Evolutionary conservation across 1,140 invertebrate species (phyloP), one percentile per base, ranked within the genome.

Genomic region (Ruditapes philippinarum): DNA sequence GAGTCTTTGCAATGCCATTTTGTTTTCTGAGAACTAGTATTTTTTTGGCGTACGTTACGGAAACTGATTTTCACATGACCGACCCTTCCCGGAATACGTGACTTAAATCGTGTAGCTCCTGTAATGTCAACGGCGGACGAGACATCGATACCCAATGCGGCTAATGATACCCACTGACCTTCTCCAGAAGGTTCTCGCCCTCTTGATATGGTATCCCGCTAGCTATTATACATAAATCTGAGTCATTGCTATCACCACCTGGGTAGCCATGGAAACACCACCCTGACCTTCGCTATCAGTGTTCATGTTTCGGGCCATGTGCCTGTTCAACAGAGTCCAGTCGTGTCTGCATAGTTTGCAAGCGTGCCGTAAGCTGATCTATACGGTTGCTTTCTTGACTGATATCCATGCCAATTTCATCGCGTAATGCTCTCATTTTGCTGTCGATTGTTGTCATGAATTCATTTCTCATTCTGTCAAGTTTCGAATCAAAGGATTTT

Each of bases 391-490:
- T 57, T 49, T 88, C 74, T 1, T 42, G 1, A 11, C 51, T 51
- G n/a, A 79, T 68, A 51, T 81, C 62, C 40, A 88, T 33, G 22
- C 49, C 31, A 33, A 88, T 81, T 42, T 88, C 86, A 51, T 38
- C 36, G 42, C 70, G 57, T 79, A 82, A 54, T 7, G 51, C 14
- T 19, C 60, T 81, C 36, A 81, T 38, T 88, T 88, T 88, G n/a
- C 51, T 60, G 33, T 81, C 62, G 7, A 88, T 88, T 25, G 40
- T 88, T 54, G 76, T 36, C 28, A 74, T 68, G 22, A 88, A 65
- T 31, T 88, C 86, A 45, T 88, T 88, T 70, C 78, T 70, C 38
- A 88, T 51, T 73, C 60, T 88, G 49, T 73, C 78, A 9, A 81
- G 60, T 88, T 88, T 88, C 9, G 40, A 42, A 33, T 88, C 86